Base-by-base conservation (phyloP, 2,113 vertebrate genomes). In the Rhinoderma darwinii region DNA sequence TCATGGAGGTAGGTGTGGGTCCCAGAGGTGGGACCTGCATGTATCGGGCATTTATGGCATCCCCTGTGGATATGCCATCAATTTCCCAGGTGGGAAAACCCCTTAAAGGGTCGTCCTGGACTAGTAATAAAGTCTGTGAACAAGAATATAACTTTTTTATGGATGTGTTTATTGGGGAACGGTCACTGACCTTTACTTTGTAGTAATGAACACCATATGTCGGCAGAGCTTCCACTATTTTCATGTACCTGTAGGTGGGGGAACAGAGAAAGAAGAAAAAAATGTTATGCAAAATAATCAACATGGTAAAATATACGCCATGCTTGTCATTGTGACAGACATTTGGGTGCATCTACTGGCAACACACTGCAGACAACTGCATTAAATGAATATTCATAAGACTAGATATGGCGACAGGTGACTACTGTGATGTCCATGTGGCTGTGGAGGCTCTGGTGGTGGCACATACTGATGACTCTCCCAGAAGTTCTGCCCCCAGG, bases 161-260 rank as follows among this genome's bases (percentile, higher is more conserved):
- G 82, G 44, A 73, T 73, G 82, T 17, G 66, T 73, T 84, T 44
- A 35, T 51, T 17, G 43, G 37, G 81, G 12, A 25, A 7, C 17
- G 51, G 39, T 79, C 51, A 92, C 89, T 95, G 94, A 99, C 98
- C 98, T 99, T 99, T 88, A 99, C 98, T 94, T 95, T 95, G 84
- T 98, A 99, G 90, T 98, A 99, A 96, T 99, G 98, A 90, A 99
- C 96, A 93, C 98, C 98, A 51, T 99, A 99, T 83, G 98, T 97
- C 63, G 97, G 97, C 88, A 98, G 93, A 83, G 96, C 96, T 95
- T 99, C 96, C 84, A 98, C 97, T 88, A 98, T 93, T 91, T 96
- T 95, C 92, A 99, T 96, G 92, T 98, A 99, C 96, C 98, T 99
- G 91, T 32, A 91, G 90, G 92, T 88, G 35, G 35, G 17, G 25